These are phyloP conservation scores for Eulemur macaco DNA, from an alignment of 2,113 vertebrate species.

Conservation along the genomic window DNA sequence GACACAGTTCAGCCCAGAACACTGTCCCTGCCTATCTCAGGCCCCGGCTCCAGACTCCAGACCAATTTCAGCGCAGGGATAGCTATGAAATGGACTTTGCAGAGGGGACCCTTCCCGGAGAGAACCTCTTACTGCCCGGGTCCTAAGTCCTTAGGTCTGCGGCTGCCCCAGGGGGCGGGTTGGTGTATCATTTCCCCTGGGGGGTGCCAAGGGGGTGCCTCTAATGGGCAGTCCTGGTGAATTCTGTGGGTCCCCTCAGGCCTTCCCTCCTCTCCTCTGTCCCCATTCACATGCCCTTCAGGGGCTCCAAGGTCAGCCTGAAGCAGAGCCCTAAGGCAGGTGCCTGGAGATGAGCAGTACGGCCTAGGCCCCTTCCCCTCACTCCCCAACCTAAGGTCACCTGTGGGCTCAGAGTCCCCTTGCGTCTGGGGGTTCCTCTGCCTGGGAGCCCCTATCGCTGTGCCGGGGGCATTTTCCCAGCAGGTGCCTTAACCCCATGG, in stretches of 20 bases:
- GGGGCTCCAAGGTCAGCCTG: not conserved
- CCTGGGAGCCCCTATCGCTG: not conserved
- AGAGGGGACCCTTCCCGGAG: not conserved
- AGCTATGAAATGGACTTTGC: not conserved
- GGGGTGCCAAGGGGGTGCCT: not conserved
- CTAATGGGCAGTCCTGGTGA: not conserved
- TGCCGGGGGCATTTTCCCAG: not conserved
- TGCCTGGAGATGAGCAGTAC: not conserved
- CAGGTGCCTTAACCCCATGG: no score
- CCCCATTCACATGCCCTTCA: not conserved
- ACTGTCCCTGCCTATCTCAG: not conserved
- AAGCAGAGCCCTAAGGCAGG: not conserved
- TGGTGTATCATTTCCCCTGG: not conserved
- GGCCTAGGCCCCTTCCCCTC: not conserved
- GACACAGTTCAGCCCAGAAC: rapidly evolving
- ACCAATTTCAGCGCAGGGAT: rapidly evolving
- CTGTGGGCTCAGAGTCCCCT: not conserved
- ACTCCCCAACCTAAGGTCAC: not conserved
- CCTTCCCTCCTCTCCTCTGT: not conserved
- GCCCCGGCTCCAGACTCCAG: not conserved
- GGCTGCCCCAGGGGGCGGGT: not conserved
- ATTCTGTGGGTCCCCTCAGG: not conserved
- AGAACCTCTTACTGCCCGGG: not conserved
- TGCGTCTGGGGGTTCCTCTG: not conserved
- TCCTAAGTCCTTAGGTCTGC: not conserved